phyloP scores from a whole-genome alignment of 2,888 invertebrate species.

The Mythimna loreyi region DNA sequence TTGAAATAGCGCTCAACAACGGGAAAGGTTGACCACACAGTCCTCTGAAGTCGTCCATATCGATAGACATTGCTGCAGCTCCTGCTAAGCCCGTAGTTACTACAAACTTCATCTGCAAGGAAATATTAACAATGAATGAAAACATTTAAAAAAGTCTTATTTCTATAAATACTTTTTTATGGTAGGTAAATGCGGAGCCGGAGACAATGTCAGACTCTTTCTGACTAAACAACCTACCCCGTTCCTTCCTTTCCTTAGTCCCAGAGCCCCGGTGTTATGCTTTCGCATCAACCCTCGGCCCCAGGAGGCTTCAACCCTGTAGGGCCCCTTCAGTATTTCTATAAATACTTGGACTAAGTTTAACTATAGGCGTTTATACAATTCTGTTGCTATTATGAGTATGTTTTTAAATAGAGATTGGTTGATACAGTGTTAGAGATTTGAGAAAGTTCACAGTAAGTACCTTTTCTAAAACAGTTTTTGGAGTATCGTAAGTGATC shows the following conservation, averaged over 20 bases:
- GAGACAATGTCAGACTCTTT: no score
- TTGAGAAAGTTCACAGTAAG: not conserved
- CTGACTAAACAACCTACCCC: no score
- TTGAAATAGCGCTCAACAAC: conserved; percentile 91
- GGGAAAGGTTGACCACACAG: conserved; percentile 94
- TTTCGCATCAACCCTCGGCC: no score
- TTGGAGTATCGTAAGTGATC: conserved; percentile 94
- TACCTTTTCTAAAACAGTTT: conserved; percentile 92
- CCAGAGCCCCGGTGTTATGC: no score
- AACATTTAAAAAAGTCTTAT: no score
- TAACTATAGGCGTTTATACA: not conserved
- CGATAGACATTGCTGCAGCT: conserved; percentile 93
- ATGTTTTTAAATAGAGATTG: not conserved
- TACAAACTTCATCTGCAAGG: conserved; percentile 91
- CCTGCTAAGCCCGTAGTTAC: conserved; percentile 92
- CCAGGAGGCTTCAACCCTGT: no score
- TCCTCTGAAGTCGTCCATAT: conserved; percentile 95
- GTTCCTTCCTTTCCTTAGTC: no score
- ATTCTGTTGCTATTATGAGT: not conserved
- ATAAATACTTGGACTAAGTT: not conserved
- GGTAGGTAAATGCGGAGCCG: no score
- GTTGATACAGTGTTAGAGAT: not conserved
- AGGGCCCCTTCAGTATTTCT: no score
- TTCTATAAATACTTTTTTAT: not conserved
- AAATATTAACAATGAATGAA: conserved; percentile 1